Evolutionary conservation across 2,888 invertebrate genomes (phyloP).

Genomic region (Sipunculus nudus): DNA sequence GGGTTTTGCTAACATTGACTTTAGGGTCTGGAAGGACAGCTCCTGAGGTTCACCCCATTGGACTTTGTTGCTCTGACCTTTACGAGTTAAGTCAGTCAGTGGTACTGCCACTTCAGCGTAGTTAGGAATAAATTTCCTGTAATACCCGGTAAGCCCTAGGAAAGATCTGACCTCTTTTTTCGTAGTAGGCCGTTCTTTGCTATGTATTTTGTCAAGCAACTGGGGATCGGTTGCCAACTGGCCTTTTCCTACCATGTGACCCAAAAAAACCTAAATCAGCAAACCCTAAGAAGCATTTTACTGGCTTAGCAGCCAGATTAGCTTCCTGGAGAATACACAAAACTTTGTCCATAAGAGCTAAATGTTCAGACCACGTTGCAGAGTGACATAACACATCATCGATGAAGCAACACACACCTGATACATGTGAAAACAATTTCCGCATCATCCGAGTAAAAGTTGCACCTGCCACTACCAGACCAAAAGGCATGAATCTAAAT

Average conservation of each 20-base stretch:
- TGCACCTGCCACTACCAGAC: constrained; percentile 10
- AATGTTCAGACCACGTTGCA: constrained; percentile 11
- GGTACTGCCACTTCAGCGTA: constrained; percentile 30
- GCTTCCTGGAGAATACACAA: not conserved
- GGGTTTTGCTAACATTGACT: constrained; percentile 1
- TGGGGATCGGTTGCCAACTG: not conserved
- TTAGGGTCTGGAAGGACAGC: constrained; percentile 25
- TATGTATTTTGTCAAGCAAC: constrained; percentile 7
- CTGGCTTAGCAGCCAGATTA: constrained; percentile 1
- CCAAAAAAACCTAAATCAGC: constrained; percentile 7
- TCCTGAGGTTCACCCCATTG: constrained; percentile 19
- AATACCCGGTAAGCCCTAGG: constrained; percentile 14
- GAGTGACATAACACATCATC: constrained; percentile 15
- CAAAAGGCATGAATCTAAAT: constrained; percentile 11
- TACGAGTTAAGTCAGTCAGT: constrained; percentile 27
- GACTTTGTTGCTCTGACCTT: constrained; percentile 19
- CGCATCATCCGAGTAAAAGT: constrained; percentile 14
- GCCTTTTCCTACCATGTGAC: constrained; percentile 9
- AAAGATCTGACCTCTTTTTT: constrained; percentile 14
- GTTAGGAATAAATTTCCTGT: constrained; percentile 16
- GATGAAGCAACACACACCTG: constrained; percentile 7
- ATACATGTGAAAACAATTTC: constrained; percentile 7
- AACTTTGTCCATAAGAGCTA: not conserved
- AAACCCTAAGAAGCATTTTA: constrained; percentile 15
- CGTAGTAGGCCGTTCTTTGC: not conserved